These are phyloP conservation scores for Stigmatopora argus DNA, from an alignment of 2,113 vertebrate species.

Conservation along the genomic window DNA sequence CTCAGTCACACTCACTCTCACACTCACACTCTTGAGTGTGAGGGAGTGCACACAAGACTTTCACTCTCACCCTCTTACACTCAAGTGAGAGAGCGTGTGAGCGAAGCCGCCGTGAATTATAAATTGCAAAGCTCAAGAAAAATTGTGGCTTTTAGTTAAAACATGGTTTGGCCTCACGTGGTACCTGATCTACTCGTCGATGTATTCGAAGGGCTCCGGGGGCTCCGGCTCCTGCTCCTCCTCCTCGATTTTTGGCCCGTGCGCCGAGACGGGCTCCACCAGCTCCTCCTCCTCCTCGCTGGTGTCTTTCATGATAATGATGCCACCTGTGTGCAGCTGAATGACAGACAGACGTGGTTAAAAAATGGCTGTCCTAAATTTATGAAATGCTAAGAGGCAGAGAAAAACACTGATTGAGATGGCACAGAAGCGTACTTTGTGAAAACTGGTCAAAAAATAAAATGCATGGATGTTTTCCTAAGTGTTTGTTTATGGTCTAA, in stretches of 20 bases:
- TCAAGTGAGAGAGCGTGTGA: too few relatives aligned
- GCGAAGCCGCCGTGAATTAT: too few relatives aligned
- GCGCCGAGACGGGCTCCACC: slow-evolving; percentile 93
- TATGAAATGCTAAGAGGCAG: background rate
- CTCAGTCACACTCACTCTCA: too few relatives aligned
- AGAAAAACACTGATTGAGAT: background rate
- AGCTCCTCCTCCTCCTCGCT: slow-evolving; percentile 94
- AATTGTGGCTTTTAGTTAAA: too few relatives aligned
- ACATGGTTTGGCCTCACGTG: background rate
- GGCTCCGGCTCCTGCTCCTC: slow-evolving; percentile 96
- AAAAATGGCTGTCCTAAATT: background rate
- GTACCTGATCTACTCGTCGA: slow-evolving; percentile 79
- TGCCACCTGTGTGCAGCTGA: slow-evolving; percentile 92
- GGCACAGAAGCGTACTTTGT: too few relatives aligned
- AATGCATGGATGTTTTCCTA: too few relatives aligned
- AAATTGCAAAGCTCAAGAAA: too few relatives aligned
- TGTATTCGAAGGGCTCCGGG: slow-evolving; percentile 95
- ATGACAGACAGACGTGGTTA: slow-evolving; percentile 1
- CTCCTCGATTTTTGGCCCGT: slow-evolving; percentile 95
- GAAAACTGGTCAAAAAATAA: too few relatives aligned
- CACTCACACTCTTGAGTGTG: too few relatives aligned
- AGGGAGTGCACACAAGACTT: too few relatives aligned
- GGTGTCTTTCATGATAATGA: slow-evolving; percentile 96
- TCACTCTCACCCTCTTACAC: too few relatives aligned
- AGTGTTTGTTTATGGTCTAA: too few relatives aligned